Percentiles rank a stretch among this genome's conserved stretches.
Evolutionary conservation across 2,113 vertebrate genomes (phyloP).

Genomic region (Pachyramphus minor): DNA sequence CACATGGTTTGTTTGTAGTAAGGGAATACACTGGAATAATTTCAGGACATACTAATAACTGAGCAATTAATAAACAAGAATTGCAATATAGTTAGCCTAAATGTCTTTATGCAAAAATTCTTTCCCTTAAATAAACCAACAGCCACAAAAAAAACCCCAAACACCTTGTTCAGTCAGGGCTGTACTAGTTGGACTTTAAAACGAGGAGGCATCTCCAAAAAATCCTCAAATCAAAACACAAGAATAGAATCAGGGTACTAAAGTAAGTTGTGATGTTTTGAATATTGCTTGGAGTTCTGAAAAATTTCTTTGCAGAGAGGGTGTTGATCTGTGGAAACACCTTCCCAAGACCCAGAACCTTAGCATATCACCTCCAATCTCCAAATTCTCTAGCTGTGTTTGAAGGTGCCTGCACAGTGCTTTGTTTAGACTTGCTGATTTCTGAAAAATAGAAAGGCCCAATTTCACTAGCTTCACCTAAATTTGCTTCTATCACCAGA

Average conservation of each 20-base stretch:
- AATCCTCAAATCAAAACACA: neutral
- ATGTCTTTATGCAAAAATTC: neutral
- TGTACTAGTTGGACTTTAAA: neutral
- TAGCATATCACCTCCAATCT: neutral
- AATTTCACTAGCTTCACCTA: neutral
- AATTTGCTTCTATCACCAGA: neutral
- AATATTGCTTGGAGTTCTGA: neutral
- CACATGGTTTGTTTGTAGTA: neutral
- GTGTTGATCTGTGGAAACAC: neutral
- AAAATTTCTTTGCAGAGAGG: neutral
- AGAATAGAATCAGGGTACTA: neutral
- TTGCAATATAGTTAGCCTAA: neutral
- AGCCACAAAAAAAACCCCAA: neutral
- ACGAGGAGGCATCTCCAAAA: neutral
- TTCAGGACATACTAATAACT: neutral
- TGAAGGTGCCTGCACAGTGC: neutral
- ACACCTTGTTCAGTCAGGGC: neutral
- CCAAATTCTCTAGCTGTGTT: neutral
- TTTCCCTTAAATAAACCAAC: neutral
- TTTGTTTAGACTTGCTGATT: constrained; percentile 5
- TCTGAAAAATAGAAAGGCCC: neutral
- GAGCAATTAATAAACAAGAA: neutral
- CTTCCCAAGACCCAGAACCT: neutral
- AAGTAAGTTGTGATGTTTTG: neutral
- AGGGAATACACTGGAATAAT: neutral